These are phyloP conservation scores for Apotomis capreana DNA, from an alignment of 2,888 invertebrate species.

Conservation along the genomic window DNA sequence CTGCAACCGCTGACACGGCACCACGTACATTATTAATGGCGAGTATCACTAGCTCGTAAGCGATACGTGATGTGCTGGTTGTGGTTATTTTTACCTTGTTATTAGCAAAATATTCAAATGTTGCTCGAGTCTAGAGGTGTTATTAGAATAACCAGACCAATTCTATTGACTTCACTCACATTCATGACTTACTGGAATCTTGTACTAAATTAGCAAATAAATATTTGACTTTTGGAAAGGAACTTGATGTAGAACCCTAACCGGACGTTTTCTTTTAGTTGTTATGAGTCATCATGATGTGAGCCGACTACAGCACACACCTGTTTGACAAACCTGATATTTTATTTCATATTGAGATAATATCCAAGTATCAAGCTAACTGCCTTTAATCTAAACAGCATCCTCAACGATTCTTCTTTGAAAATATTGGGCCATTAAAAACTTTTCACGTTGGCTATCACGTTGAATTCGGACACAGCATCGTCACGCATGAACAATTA, in stretches of 20 bases:
- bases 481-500: constrained; percentile 26
- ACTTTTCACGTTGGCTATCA: not conserved
- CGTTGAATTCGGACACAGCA: not conserved
- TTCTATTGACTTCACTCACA: not conserved
- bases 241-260: too few relatives aligned
- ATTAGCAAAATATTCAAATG: constrained; percentile 39
- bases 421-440: not conserved
- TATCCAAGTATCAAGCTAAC: not conserved
- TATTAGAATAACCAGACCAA: constrained; percentile 1
- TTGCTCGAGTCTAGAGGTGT: not conserved
- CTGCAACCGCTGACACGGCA: constrained; percentile 51
- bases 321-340: constrained; percentile 3
- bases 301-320: not conserved
- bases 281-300: not conserved
- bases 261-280: too few relatives aligned
- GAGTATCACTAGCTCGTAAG: constrained; percentile 49
- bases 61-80: constrained; percentile 35
- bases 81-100: constrained; percentile 39
- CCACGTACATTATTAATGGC: constrained; percentile 55
- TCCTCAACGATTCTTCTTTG: not conserved
- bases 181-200: not conserved
- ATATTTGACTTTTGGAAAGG: too few relatives aligned
- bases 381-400: not conserved
- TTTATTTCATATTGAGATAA: not conserved
- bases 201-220: not conserved